Evolutionary conservation across 2,888 invertebrate genomes (phyloP).

Genomic region (Aphelenchoides bicaudatus): DNA sequence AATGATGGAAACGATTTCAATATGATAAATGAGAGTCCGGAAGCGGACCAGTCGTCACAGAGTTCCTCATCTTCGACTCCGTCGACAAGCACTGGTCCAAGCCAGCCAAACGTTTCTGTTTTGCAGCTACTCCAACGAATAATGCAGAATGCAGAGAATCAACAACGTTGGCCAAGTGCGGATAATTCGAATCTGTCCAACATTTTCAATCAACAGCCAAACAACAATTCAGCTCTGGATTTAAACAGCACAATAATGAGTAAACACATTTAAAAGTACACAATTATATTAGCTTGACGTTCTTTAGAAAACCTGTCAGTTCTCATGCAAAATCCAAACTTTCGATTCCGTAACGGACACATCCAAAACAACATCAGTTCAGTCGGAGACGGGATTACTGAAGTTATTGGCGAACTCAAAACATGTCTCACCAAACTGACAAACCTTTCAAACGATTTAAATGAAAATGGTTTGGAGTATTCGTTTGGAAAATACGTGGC

Average conservation of each 20-base stretch:
- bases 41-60: conserved; percentile 14
- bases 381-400: conserved; percentile 5
- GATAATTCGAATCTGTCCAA: neutral
- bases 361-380: neutral
- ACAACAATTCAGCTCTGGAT: neutral
- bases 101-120: neutral
- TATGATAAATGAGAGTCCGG: neutral
- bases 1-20: conserved; percentile 1
- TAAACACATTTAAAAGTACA: neutral
- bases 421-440: conserved; percentile 13
- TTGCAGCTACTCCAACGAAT: conserved; percentile 13
- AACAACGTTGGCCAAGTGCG: neutral
- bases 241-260: neutral
- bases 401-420: conserved; percentile 12
- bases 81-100: neutral
- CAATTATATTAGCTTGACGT: neutral
- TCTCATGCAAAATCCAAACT: conserved; percentile 3
- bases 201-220: neutral
- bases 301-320: neutral
- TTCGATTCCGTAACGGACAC: conserved; percentile 2
- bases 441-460: conserved; percentile 12
- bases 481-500: conserved; percentile 15
- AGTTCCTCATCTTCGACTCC: conserved; percentile 17
- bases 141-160: conserved; percentile 12
- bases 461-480: conserved; percentile 11